Evolutionary conservation across 2,888 invertebrate genomes (phyloP), one percentile per base, ranked within the genome.

Genomic region (Melanchra persicariae): DNA sequence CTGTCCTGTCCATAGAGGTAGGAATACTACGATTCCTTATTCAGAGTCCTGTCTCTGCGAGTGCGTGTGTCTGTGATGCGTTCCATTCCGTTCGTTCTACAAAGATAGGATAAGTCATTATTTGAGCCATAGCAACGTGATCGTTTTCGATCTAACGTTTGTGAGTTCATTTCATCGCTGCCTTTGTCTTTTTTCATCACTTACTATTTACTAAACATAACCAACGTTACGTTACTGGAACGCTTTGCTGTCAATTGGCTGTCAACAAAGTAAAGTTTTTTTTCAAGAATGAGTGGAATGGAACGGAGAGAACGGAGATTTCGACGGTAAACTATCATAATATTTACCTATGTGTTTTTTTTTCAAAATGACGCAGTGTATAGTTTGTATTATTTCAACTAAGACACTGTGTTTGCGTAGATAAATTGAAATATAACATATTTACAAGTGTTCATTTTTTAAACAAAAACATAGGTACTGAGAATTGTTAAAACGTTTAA

Each of bases 401-500:
- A 24, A 17, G 22, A 24, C 9, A 22, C 17, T 0, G 0, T 19
- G 30, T 19, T 17, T 40, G 0, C 19, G 17, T 24, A 6, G 6
- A 24, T 26, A 51, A 19, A 34, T 19, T 19, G 5, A 22, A 19
- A 62, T 1, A 24, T 45, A 22, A 51, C 7, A 7, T 24, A 26
- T 5, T 7, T 1, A 10, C 24, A 24, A 15, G 24, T 24, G 2
- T 40, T 34, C 7, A 34, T 34, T 7, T 34, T 2, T 7, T n/a
- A n/a, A n/a, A n/a, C n/a, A n/a, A n/a, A n/a, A n/a, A n/a, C n/a
- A n/a, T n/a, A n/a, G n/a, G n/a, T n/a, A n/a, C n/a, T n/a, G n/a
- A n/a, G n/a, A n/a, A n/a, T n/a, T n/a, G n/a, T n/a, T 30, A 10
- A 19, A 58, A 24, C 71, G 66, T 63, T 70, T 55, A 43, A 19